Base-by-base conservation (phyloP, 2,888 invertebrate species). In the Sipunculus nudus region DNA sequence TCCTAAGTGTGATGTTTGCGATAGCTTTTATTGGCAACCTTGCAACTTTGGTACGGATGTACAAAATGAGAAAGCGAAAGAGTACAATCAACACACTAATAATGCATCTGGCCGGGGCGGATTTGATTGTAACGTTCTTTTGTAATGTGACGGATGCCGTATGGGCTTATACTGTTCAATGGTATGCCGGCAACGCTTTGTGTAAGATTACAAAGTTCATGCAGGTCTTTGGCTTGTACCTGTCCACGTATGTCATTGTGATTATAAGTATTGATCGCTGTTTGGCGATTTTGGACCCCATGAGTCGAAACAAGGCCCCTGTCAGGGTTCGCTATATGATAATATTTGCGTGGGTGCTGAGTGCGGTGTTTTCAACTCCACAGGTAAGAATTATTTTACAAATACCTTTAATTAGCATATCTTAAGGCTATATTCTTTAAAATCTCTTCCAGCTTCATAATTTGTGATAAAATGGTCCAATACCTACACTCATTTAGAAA, bases 261-360 rank as follows among this genome's bases (percentile, higher is more conserved):
- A 86, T 92, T 46, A 92, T 93, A 73, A 92, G 92, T 13, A 87
- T 92, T 45, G 93, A 93, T 77, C 86, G 93, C 56, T 92, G 92
- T 87, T 87, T 91, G 55, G 84, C 84, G 19, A 91, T 93, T 13
- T 88, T 91, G 71, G 92, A 91, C 81, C 93, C 93, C 0, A 78
- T 83, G 70, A 76, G 80, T 45, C 65, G 79, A 39, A 78, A 90
- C 53, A 80, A 81, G 29, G 87, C 90, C 13, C 91, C 91, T 66
- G 87, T 88, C 59, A 86, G 89, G 53, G 86, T 91, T 4, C 64
- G 75, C 26, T 68, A 70, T 19, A 81, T 83, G 58, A 87, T 93
- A 28, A 86, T 87, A 1, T 84, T 88, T 40, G 89, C 89, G n/a
- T 93, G 92, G 89, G 82, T 89, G 4, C 80, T 91, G 47, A 91